Percentiles rank a stretch among this genome's conserved stretches.
These are phyloP conservation scores for Brachionus calyciflorus DNA, from an alignment of 1,140 invertebrate genomes.

Conservation along the genomic window DNA sequence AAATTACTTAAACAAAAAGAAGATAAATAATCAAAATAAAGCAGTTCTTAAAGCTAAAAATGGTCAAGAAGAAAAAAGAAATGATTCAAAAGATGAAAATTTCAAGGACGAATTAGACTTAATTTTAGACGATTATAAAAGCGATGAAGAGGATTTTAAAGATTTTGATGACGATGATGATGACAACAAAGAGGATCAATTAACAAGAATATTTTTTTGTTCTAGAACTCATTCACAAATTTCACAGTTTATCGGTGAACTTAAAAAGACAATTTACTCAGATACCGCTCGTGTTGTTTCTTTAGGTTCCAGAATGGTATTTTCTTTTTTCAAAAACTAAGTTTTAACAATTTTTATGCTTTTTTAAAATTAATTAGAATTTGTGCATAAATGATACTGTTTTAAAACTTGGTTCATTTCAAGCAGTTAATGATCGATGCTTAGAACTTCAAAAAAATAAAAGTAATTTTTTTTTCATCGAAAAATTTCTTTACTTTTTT, in stretches of 20 bases:
- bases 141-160: constrained; percentile 50
- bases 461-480: constrained; percentile 53
- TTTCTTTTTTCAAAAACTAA: neutral
- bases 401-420: constrained; percentile 70
- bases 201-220: constrained; percentile 76
- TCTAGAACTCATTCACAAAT: constrained; percentile 94
- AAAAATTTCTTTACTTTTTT: neutral
- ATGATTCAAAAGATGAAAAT: constrained; percentile 43
- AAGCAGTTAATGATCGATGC: constrained; percentile 90
- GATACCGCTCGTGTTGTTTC: constrained; percentile 73
- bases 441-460: constrained; percentile 78
- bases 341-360: neutral
- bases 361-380: constrained; percentile 69
- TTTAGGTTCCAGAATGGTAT: constrained; percentile 74
- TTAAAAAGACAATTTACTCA: constrained; percentile 77
- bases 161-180: constrained; percentile 59
- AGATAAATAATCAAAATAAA: neutral
- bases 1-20: neutral
- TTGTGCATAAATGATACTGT: constrained; percentile 85
- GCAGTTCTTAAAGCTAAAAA: constrained; percentile 55
- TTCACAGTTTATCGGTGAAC: constrained; percentile 84
- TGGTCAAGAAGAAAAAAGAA: constrained; percentile 49
- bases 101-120: constrained; percentile 57
- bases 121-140: constrained; percentile 59
- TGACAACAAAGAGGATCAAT: constrained; percentile 62